Percentiles rank a stretch among this genome's conserved stretches.
phyloP scores from a whole-genome alignment of 2,113 vertebrate species.

The Peucedramus taeniatus region DNA sequence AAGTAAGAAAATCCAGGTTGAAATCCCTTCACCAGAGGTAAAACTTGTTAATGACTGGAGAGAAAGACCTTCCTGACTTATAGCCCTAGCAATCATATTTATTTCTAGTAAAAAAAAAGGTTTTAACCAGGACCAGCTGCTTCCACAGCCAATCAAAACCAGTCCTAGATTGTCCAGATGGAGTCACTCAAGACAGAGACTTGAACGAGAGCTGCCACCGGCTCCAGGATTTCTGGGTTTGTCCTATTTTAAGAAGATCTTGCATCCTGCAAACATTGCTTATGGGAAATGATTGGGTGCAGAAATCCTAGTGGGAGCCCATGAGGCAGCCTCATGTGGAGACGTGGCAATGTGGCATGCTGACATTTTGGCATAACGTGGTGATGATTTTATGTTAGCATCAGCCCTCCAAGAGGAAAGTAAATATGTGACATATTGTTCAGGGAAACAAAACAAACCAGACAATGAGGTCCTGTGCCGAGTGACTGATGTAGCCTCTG shows the following conservation, averaged over 20 bases:
- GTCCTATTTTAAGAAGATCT: conserved; percentile 64
- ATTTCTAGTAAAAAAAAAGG: conserved; percentile 1
- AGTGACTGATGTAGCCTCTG: conserved; percentile 32
- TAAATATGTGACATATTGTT: conserved; percentile 62
- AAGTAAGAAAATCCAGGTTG: background rate
- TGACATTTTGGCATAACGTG: conserved; percentile 42
- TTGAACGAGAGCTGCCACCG: conserved; percentile 23
- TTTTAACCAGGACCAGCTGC: conserved; percentile 52
- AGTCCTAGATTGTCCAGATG: conserved; percentile 51
- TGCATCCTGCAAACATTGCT: conserved; percentile 7
- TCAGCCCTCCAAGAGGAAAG: conserved; percentile 44
- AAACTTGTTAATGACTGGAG: background rate
- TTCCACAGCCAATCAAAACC: conserved; percentile 27
- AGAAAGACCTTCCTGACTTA: background rate
- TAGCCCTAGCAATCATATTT: background rate
- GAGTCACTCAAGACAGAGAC: conserved; percentile 64
- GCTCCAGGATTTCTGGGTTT: conserved; percentile 58
- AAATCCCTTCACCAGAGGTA: background rate
- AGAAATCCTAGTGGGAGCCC: conserved; percentile 22
- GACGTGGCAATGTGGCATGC: background rate
- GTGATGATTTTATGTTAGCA: conserved; percentile 40
- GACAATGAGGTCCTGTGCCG: conserved; percentile 52
- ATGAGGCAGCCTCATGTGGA: conserved; percentile 31
- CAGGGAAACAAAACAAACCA: conserved; percentile 56
- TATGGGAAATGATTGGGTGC: conserved; percentile 45